phyloP scores from a whole-genome alignment of 2,888 invertebrate species.

The Deilephila elpenor region DNA sequence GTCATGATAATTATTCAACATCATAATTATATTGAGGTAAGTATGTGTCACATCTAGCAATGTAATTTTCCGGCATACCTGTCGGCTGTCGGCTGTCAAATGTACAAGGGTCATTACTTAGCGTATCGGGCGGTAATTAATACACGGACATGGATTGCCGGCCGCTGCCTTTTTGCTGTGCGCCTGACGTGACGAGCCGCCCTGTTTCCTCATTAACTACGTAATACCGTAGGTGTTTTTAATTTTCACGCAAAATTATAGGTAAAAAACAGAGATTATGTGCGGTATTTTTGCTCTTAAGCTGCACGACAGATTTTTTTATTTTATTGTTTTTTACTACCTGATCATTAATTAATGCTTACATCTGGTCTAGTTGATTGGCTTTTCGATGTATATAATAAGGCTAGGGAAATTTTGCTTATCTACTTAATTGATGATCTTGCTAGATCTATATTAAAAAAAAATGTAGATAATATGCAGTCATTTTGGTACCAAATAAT shows the following conservation, averaged over 20 bases:
- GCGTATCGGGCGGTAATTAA: constrained; percentile 78
- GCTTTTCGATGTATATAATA: too few species aligned
- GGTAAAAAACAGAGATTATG: not conserved
- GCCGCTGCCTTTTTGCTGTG: constrained; percentile 55
- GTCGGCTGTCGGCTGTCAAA: constrained; percentile 73
- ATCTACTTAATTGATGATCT: too few species aligned
- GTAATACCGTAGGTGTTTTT: not conserved
- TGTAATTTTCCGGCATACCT: constrained; percentile 57
- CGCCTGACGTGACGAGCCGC: constrained; percentile 2
- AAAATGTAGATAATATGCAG: too few species aligned
- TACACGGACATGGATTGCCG: constrained; percentile 51
- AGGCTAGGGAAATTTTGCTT: too few species aligned
- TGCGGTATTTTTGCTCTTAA: too few species aligned
- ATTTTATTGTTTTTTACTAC: too few species aligned
- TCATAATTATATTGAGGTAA: not conserved
- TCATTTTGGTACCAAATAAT: too few species aligned
- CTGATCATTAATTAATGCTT: too few species aligned
- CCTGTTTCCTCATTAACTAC: constrained; percentile 25
- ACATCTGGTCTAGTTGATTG: too few species aligned
- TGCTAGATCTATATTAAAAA: too few species aligned
- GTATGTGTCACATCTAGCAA: constrained; percentile 37
- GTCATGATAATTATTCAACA: not conserved
- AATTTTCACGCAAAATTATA: not conserved
- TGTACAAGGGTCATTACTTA: constrained; percentile 84
- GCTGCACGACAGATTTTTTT: too few species aligned